Conservation (phyloP, 2,888 invertebrate species). For the Alcis repandata region DNA sequence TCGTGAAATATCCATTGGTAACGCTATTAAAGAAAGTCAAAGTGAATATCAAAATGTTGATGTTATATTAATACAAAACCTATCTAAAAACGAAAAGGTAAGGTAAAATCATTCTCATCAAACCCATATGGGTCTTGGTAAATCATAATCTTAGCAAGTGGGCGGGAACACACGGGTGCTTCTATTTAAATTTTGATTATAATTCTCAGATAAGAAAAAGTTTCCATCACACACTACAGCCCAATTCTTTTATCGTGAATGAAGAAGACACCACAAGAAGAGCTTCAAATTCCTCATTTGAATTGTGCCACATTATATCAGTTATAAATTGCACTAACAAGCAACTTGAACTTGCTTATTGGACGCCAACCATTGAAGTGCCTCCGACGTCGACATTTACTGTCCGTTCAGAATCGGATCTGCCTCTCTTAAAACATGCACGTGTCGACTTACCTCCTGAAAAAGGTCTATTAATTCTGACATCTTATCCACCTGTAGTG, state of each 20-base stretch:
- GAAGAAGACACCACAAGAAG: slow-evolving; percentile 15
- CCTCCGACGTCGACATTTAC: slow-evolving; percentile 3
- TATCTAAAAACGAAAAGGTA: slow-evolving; percentile 48
- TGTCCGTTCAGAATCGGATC: slow-evolving; percentile 35
- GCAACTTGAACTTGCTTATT: slow-evolving; percentile 12
- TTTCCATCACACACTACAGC: not conserved
- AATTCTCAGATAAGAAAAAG: slow-evolving; percentile 4
- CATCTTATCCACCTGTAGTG: slow-evolving; percentile 49
- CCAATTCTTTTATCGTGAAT: slow-evolving; percentile 15
- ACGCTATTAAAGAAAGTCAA: not conserved
- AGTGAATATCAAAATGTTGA: slow-evolving; percentile 30
- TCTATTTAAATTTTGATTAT: not conserved
- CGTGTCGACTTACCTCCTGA: slow-evolving; percentile 39
- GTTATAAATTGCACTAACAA: slow-evolving; percentile 4
- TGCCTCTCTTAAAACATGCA: slow-evolving; percentile 42
- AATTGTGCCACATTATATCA: slow-evolving; percentile 1
- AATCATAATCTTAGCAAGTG: not conserved
- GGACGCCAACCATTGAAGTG: not conserved
- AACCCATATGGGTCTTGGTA: not conserved
- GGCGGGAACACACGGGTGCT: not conserved
- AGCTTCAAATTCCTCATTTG: not conserved
- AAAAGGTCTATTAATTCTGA: slow-evolving; percentile 48
- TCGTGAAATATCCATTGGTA: slow-evolving; percentile 3
- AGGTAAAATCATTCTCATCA: too few species aligned
- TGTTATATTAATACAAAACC: slow-evolving; percentile 46